These are phyloP conservation scores for Drosophila miranda DNA, from an alignment of 1,140 invertebrate genomes.

Conservation along the genomic window DNA sequence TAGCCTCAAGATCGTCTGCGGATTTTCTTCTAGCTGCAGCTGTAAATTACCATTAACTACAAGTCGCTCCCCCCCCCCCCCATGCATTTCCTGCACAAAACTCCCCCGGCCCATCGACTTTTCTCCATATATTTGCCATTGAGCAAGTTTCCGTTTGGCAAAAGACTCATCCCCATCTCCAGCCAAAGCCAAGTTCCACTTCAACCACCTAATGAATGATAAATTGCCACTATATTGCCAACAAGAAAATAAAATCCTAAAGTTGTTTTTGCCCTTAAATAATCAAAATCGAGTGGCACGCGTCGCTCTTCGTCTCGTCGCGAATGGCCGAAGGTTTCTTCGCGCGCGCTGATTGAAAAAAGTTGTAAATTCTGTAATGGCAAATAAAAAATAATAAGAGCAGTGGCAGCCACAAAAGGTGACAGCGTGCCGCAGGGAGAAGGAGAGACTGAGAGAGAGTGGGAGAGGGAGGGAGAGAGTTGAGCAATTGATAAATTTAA, in stretches of 20 bases:
- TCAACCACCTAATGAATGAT: slow-evolving; percentile 65
- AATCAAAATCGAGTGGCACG: slow-evolving; percentile 74
- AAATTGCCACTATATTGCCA: slow-evolving; percentile 62
- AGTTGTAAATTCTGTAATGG: slow-evolving; percentile 72
- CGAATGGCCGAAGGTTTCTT: slow-evolving; percentile 29
- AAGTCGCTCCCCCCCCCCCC: too few species aligned
- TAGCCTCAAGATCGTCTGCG: too few species aligned
- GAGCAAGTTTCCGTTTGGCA: slow-evolving; percentile 7
- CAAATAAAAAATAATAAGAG: slow-evolving; percentile 64
- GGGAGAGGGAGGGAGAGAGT: slow-evolving; percentile 40
- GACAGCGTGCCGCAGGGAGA: slow-evolving; percentile 5
- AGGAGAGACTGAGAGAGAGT: slow-evolving; percentile 4
- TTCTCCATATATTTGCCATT: not conserved
- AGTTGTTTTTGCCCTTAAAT: slow-evolving; percentile 44
- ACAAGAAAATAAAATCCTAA: slow-evolving; percentile 33
- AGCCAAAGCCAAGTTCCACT: slow-evolving; percentile 16
- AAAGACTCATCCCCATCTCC: not conserved
- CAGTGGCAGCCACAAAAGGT: slow-evolving; percentile 20
- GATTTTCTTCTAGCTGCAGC: too few species aligned
- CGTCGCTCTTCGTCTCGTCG: slow-evolving; percentile 14
- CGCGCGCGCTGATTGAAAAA: slow-evolving; percentile 71
- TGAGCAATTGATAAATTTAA: slow-evolving; percentile 82
- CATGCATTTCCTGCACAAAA: too few species aligned
- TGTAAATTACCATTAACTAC: too few species aligned
- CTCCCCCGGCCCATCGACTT: too few species aligned